A percentile compares a stretch with the other conserved stretches of the same genome.
Evolutionary conservation across 1,140 invertebrate genomes (phyloP).

Genomic region (Heliconius melpomene): DNA sequence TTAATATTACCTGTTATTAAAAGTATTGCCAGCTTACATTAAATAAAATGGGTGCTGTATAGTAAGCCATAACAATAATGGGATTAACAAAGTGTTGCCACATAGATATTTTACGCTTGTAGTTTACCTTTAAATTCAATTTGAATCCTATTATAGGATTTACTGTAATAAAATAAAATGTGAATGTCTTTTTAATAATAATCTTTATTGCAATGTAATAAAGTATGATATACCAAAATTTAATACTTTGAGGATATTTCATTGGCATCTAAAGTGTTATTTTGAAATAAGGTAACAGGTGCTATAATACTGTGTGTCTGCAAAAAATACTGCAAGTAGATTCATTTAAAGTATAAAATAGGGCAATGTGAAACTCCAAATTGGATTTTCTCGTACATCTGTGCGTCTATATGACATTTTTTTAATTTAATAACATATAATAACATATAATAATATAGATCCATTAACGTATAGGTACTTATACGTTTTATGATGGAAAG

Average conservation of each 20-base stretch:
- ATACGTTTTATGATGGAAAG: not conserved
- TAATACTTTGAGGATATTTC: not conserved
- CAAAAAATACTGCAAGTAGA: not conserved
- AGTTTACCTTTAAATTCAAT: not conserved
- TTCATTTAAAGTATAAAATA: no score
- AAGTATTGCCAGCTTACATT: not conserved
- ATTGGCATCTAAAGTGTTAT: not conserved
- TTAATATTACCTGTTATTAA: not conserved
- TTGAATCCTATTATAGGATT: constrained; percentile 4
- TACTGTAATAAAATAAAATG: not conserved
- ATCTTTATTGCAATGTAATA: not conserved
- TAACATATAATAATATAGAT: no score
- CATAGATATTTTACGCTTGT: not conserved
- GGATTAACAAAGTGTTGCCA: not conserved
- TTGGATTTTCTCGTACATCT: no score
- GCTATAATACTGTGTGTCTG: not conserved
- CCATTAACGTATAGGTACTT: no score
- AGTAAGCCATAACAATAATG: not conserved
- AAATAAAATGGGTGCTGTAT: not conserved
- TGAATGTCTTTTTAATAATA: not conserved
- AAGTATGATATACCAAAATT: not conserved
- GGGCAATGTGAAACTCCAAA: no score
- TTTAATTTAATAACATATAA: no score
- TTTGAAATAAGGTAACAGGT: not conserved
- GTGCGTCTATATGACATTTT: no score